phyloP scores from a whole-genome alignment of 2,888 invertebrate genomes.

The Dasysyrphus albostriatus region DNA sequence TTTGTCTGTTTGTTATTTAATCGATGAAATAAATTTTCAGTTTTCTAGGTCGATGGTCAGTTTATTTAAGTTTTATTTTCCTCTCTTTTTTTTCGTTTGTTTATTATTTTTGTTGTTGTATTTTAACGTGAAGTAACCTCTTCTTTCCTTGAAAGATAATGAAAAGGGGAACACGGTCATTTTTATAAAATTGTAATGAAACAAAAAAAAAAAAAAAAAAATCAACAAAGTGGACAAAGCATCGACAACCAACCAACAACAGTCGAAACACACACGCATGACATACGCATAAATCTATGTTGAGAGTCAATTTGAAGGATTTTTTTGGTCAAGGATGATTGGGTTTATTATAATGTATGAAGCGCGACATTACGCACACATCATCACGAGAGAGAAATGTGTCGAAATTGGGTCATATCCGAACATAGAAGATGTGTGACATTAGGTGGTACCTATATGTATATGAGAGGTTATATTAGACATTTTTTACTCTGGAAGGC shows the following conservation, averaged over 20 bases:
- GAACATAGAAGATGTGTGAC: conserved; percentile 28
- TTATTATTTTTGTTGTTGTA: conserved; percentile 22
- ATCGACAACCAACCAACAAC: conserved; percentile 2
- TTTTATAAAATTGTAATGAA: conserved; percentile 80
- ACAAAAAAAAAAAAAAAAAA: conserved; percentile 23
- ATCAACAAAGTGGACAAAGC: conserved; percentile 8
- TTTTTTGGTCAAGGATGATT: conserved; percentile 72
- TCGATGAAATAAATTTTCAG: conserved; percentile 72
- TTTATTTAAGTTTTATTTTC: conserved; percentile 59
- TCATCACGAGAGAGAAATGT: not conserved
- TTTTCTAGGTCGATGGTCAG: conserved; percentile 75
- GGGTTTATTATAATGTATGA: conserved; percentile 50
- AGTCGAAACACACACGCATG: conserved; percentile 38
- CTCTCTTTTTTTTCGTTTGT: conserved; percentile 22
- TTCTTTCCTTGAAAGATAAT: conserved; percentile 83
- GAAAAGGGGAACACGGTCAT: conserved; percentile 83
- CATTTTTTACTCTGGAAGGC: not conserved
- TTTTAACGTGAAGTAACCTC: conserved; percentile 67
- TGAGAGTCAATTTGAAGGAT: conserved; percentile 61
- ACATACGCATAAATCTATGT: conserved; percentile 60
- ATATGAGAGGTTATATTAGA: not conserved
- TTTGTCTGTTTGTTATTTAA: conserved; percentile 37
- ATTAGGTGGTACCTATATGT: not conserved
- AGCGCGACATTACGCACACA: conserved; percentile 4
- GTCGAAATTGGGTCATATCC: conserved; percentile 38